Evolutionary conservation across 1,140 invertebrate species (phyloP).

Genomic region (Dendrolimus kikuchii): DNA sequence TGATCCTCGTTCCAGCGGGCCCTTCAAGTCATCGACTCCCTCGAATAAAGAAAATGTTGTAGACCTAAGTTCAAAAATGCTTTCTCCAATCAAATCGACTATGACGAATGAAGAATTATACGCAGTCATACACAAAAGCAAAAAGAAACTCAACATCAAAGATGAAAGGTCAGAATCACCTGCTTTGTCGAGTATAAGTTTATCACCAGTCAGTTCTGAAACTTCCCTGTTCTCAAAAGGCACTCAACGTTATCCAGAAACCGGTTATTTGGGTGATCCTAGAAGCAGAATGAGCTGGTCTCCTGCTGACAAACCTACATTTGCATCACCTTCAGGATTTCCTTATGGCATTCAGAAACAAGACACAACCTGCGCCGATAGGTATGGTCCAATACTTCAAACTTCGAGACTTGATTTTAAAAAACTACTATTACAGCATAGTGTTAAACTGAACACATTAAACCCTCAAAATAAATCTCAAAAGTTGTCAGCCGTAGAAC

Average conservation of each 20-base stretch:
- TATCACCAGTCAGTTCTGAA: conserved; percentile 71
- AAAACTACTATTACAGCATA: conserved; percentile 81
- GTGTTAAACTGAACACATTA: conserved; percentile 72
- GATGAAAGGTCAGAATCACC: conserved; percentile 73
- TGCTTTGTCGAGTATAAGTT: conserved; percentile 63
- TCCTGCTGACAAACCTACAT: conserved; percentile 55
- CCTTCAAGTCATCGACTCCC: conserved; percentile 76
- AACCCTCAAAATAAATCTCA: conserved; percentile 73
- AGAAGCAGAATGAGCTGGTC: conserved; percentile 72
- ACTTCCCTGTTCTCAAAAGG: conserved; percentile 58
- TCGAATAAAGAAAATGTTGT: conserved; percentile 60
- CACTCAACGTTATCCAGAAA: conserved; percentile 69
- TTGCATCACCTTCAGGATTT: conserved; percentile 15
- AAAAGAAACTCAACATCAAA: conserved; percentile 81
- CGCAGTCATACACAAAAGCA: conserved; percentile 84
- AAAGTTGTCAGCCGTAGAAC: conserved; percentile 87
- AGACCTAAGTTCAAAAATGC: conserved; percentile 52
- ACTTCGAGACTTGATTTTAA: conserved; percentile 88
- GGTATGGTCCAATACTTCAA: conserved; percentile 74
- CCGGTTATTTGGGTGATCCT: conserved; percentile 71
- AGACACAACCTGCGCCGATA: conserved; percentile 73
- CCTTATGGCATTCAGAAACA: conserved; percentile 63
- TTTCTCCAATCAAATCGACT: conserved; percentile 79
- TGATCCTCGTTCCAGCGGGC: conserved; percentile 69
- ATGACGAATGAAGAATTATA: conserved; percentile 85